Evolutionary conservation across 92 coral and sea anemone genomes (phyloP).

Genomic region (Epizoanthus scotinus): DNA sequence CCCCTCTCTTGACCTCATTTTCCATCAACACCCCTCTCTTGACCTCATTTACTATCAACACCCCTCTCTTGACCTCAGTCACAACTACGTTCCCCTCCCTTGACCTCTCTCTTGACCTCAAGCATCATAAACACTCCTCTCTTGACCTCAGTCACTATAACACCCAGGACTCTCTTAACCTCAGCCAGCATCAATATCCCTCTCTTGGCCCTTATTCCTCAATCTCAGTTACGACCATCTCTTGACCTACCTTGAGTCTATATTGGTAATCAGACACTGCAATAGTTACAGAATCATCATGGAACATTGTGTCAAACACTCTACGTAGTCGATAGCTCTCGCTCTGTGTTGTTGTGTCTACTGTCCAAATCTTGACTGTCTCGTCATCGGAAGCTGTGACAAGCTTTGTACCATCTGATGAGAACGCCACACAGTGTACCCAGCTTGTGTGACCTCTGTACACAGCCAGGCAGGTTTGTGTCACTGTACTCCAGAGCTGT

Average conservation of each 20-base stretch:
- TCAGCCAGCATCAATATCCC: too few relatives aligned
- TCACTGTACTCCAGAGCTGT: constrained; percentile 80
- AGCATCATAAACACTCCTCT: too few relatives aligned
- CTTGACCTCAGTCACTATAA: too few relatives aligned
- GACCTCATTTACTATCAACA: neutral
- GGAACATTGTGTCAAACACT: constrained; percentile 86
- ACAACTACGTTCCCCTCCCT: too few relatives aligned
- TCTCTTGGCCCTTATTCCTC: too few relatives aligned
- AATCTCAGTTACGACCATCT: neutral
- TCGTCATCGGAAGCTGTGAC: constrained; percentile 95
- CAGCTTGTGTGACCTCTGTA: constrained; percentile 90
- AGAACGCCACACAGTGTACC: constrained; percentile 89
- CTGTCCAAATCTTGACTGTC: constrained; percentile 96
- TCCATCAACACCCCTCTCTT: neutral
- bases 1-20: too few relatives aligned
- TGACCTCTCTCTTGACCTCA: too few relatives aligned
- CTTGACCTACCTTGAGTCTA: constrained; percentile 70
- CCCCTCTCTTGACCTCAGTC: too few relatives aligned
- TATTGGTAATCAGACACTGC: constrained; percentile 85
- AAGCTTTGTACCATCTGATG: constrained; percentile 73
- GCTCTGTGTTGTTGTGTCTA: constrained; percentile 69
- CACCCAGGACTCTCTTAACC: too few relatives aligned
- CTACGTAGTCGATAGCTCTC: constrained; percentile 67
- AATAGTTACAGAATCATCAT: constrained; percentile 58
- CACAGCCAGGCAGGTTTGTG: constrained; percentile 68